Evolutionary conservation across 2,888 invertebrate species (phyloP).

Genomic region (Blastobasis adustella): DNA sequence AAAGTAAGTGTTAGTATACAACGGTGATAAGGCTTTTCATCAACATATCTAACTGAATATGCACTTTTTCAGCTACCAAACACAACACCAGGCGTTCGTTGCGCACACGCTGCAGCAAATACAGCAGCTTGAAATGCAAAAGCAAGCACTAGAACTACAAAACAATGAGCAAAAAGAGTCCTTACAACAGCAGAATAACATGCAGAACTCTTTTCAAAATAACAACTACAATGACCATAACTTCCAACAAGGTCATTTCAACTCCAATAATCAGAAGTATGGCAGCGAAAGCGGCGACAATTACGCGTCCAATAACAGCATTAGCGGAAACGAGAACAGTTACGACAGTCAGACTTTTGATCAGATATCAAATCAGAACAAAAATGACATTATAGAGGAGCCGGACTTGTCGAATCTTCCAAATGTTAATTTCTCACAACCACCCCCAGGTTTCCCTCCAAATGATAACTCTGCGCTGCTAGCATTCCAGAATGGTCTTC

Average conservation of each 20-base stretch:
- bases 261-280: constrained; percentile 45
- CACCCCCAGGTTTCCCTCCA: constrained; percentile 61
- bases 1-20: constrained; percentile 60
- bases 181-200: constrained; percentile 40
- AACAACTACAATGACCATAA: constrained; percentile 52
- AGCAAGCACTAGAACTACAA: constrained; percentile 77
- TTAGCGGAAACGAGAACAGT: constrained; percentile 68
- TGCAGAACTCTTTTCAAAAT: constrained; percentile 41
- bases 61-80: constrained; percentile 80
- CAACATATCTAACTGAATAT: background rate
- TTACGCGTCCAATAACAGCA: constrained; percentile 58
- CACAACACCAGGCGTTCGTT: constrained; percentile 96
- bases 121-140: constrained; percentile 87
- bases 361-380: constrained; percentile 44
- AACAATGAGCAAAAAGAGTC: constrained; percentile 49
- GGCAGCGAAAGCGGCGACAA: constrained; percentile 63
- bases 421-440: constrained; percentile 64
- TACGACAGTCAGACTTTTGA: constrained; percentile 66
- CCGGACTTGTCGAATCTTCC: constrained; percentile 50
- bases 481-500: constrained; percentile 78
- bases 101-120: constrained; percentile 93
- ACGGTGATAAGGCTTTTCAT: background rate
- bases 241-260: constrained; percentile 45
- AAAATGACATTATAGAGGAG: constrained; percentile 40
- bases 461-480: constrained; percentile 35